Conservation (phyloP, 2,113 vertebrate species). For the Todiramphus saurophagus region DNA sequence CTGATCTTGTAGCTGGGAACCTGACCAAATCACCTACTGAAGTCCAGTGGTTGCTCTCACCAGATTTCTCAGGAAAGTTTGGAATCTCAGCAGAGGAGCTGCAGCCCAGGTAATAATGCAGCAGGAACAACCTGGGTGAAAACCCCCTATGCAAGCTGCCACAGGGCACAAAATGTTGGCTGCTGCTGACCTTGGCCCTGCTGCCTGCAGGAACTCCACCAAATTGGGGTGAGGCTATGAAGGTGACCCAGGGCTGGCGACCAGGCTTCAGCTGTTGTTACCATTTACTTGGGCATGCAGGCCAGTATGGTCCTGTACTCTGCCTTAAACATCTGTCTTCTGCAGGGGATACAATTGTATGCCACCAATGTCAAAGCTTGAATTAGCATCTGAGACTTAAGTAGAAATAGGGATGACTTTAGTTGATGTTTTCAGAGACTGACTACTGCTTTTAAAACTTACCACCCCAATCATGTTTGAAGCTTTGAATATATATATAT, state of each 20-base stretch:
- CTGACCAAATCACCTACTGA: not conserved
- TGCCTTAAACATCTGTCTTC: not conserved
- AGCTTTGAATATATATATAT: not conserved
- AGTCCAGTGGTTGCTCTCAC: fast-evolving
- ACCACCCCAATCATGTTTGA: conserved; percentile 5
- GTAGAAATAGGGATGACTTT: not conserved
- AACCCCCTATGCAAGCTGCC: not conserved
- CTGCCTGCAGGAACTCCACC: not conserved
- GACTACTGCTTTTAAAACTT: conserved; percentile 39
- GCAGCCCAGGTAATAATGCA: too few species aligned
- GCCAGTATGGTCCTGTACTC: not conserved
- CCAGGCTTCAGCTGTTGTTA: conserved; percentile 15
- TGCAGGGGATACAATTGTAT: not conserved
- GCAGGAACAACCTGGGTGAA: not conserved
- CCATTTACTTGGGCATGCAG: not conserved
- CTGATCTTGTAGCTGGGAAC: not conserved
- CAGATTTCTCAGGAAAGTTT: not conserved
- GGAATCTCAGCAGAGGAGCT: fast-evolving
- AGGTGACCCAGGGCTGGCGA: conserved; percentile 9
- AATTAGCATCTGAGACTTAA: not conserved
- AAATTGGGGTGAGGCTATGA: fast-evolving
- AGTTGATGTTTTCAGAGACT: not conserved
- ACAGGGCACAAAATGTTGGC: not conserved
- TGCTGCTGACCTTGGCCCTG: not conserved
- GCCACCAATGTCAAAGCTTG: not conserved